Base-by-base conservation (phyloP, 2,888 invertebrate genomes). In the Thymelicus lineola region DNA sequence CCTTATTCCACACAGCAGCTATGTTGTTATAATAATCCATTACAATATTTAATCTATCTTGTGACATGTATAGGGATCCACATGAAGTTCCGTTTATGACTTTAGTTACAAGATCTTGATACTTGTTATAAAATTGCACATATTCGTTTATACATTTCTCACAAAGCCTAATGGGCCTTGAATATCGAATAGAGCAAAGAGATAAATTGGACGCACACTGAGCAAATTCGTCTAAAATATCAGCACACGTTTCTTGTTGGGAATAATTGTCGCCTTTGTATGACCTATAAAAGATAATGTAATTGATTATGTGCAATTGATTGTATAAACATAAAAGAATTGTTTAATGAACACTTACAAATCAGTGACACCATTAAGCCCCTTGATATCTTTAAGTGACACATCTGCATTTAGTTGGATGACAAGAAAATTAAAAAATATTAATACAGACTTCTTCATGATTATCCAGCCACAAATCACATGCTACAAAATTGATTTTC, bases 1-100 rank as follows among this genome's bases (percentile, higher is more conserved):
- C 96, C 81, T 94, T 93, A 36, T 89, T 83, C 96, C 96, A 96
- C 73, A 96, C 84, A 76, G 90, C 83, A 70, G 88, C 78, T 75
- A 94, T 94, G 78, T 94, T 95, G 59, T 91, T 82, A 85, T 95
- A 94, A 73, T 95, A 94, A 70, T 94, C 92, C 73, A 95, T 83
- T 28, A 96, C 90, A 62, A 95, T 94, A 89, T 96, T 94, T 68
- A 96, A 83, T 76, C 96, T 90, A 80, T 96, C 96, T 66, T 95
- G 87, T 75, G 96, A 95, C 72, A 95, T 88, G 75, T 94, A 95
- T 71, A 94, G 80, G 70, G 94, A 93, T 75, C 94, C 92, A 82
- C 96, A 96, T 38, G 94, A 86, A 42, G 93, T 95, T n/a, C 89
- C 93, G 82, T 94, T 94, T 15, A 92, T 87, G 75, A 77, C 76